phyloP scores from a whole-genome alignment of 53 echinoderm and acorn worm genomes.

The Mesocentrotus franciscanus region DNA sequence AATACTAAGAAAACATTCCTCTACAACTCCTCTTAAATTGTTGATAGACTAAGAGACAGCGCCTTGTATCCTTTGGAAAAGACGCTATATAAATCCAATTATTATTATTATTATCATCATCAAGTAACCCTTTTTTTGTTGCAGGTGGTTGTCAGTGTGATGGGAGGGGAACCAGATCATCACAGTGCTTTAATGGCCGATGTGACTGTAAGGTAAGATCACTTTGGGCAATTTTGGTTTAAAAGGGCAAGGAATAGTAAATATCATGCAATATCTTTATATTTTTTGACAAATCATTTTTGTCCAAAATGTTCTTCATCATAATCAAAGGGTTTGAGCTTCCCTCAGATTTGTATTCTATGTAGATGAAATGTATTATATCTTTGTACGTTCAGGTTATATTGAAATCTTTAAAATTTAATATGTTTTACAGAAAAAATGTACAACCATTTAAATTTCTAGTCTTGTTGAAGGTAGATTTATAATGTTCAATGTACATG shows the following conservation, averaged over 20 bases:
- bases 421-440: background rate
- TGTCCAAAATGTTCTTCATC: too few relatives aligned
- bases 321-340: too few relatives aligned
- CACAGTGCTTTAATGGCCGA: slow-evolving; percentile 60
- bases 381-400: background rate
- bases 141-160: slow-evolving; percentile 80
- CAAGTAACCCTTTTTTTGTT: background rate
- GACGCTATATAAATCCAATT: too few relatives aligned
- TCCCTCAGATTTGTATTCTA: too few relatives aligned
- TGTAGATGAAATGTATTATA: background rate
- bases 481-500: background rate
- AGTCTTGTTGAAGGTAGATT: background rate
- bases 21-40: too few relatives aligned
- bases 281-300: too few relatives aligned
- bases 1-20: too few relatives aligned
- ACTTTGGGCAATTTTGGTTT: background rate
- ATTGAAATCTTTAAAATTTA: background rate
- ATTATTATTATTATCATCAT: too few relatives aligned
- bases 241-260: too few relatives aligned
- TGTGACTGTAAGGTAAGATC: slow-evolving; percentile 84
- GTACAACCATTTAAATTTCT: background rate
- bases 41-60: too few relatives aligned
- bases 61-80: too few relatives aligned
- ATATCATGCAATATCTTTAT: too few relatives aligned
- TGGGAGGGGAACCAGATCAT: slow-evolving; percentile 67